Evolutionary conservation across 1,140 invertebrate species (phyloP).

Genomic region (Sarcophaga bullata): DNA sequence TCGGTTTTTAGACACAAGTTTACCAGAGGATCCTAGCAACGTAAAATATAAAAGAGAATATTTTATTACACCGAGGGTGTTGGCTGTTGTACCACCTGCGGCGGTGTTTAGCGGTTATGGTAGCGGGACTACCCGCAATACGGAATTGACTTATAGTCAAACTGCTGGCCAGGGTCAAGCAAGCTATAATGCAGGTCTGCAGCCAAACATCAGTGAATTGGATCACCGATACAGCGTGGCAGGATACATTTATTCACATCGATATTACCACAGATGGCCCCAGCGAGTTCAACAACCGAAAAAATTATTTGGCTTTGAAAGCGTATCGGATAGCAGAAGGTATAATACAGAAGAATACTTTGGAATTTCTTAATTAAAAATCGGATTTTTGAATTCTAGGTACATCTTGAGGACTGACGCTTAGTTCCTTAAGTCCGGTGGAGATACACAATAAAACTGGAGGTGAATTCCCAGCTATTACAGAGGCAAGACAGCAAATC

Average conservation of each 20-base stretch:
- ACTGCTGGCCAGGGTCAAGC: background rate
- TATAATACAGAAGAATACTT: background rate
- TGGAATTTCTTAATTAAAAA: no score
- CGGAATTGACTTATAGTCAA: conserved; percentile 30
- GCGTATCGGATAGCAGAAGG: conserved; percentile 29
- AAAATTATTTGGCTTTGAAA: conserved; percentile 40
- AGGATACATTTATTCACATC: conserved; percentile 62
- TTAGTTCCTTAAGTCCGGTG: background rate
- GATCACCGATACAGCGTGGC: conserved; percentile 59
- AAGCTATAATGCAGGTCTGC: background rate
- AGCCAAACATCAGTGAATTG: conserved; percentile 43
- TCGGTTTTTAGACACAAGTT: conserved; percentile 41
- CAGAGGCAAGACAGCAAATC: conserved; percentile 9
- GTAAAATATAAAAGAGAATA: conserved; percentile 61
- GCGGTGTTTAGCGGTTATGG: background rate
- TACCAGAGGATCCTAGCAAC: conserved; percentile 56
- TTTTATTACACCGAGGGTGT: conserved; percentile 53
- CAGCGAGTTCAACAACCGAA: conserved; percentile 32
- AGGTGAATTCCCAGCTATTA: background rate
- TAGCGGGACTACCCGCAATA: conserved; percentile 24
- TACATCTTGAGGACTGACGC: background rate
- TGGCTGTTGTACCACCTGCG: background rate
- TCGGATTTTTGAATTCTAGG: background rate
- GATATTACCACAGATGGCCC: conserved; percentile 62
- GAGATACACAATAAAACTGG: background rate